Evolutionary conservation across 2,888 invertebrate species (phyloP).

Genomic region (Platypus cylindrus): DNA sequence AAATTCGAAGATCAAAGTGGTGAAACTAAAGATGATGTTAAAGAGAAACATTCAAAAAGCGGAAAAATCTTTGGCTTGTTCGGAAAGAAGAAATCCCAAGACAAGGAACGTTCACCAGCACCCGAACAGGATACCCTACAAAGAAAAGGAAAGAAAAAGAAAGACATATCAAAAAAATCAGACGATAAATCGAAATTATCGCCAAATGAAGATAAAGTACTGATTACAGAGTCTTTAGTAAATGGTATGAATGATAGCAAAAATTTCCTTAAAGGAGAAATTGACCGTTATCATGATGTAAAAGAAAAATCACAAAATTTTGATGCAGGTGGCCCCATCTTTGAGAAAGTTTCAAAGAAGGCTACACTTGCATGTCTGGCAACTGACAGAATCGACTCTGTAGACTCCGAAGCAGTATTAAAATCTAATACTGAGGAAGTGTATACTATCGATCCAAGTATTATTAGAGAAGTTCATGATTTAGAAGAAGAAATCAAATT

Average conservation of each 20-base stretch:
- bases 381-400: conserved; percentile 2
- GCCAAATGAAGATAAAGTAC: conserved; percentile 1
- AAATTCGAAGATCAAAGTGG: conserved; percentile 5
- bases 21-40: conserved; percentile 9
- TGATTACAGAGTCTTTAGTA: conserved; percentile 6
- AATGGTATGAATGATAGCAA: conserved; percentile 20
- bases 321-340: conserved; percentile 19
- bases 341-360: conserved; percentile 24
- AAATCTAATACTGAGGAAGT: conserved; percentile 4
- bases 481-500: conserved; percentile 15
- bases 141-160: conserved; percentile 14
- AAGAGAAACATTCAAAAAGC: conserved; percentile 14
- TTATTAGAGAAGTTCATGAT: conserved; percentile 2
- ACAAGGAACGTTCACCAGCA: conserved; percentile 16
- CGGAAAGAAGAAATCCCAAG: conserved; percentile 22
- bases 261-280: conserved; percentile 24
- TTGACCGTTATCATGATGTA: conserved; percentile 23
- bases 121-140: conserved; percentile 11
- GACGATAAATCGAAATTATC: conserved; percentile 7
- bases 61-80: conserved; percentile 23
- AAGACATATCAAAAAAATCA: conserved; percentile 13
- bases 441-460: conserved; percentile 1
- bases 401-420: background rate
- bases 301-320: conserved; percentile 7
- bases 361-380: conserved; percentile 20